These are phyloP conservation scores for Anguilla obscura DNA, from an alignment of 2,797 vertebrate species.

Conservation along the genomic window DNA sequence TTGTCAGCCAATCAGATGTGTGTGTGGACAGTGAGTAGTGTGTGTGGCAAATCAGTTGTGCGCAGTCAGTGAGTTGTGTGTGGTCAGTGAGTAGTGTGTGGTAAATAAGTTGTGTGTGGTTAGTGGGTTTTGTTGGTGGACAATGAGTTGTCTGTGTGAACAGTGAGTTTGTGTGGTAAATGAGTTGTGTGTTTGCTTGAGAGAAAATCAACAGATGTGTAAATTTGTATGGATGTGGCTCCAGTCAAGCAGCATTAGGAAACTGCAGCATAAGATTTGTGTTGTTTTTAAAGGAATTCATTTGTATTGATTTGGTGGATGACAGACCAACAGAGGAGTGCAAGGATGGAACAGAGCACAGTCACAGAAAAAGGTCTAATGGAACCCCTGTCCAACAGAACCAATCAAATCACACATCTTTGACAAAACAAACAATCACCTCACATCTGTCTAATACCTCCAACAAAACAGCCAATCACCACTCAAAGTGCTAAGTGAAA, in stretches of 20 bases:
- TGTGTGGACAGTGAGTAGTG: not conserved
- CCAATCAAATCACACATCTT: not conserved
- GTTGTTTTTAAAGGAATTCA: conserved; percentile 18
- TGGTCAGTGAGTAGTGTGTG: not conserved
- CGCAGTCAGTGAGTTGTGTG: not conserved
- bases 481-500: not conserved
- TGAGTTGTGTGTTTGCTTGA: not conserved
- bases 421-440: not conserved
- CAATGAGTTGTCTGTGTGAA: not conserved
- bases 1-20: not conserved
- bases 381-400: not conserved
- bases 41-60: not conserved
- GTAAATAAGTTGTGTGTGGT: not conserved
- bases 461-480: not conserved
- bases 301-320: conserved; percentile 5
- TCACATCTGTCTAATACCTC: not conserved
- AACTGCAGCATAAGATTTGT: not conserved
- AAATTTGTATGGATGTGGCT: not conserved
- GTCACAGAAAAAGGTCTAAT: conserved; percentile 19
- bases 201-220: not conserved
- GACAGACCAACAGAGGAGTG: not conserved
- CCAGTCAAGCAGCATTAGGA: not conserved
- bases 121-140: not conserved
- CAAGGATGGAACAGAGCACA: not conserved
- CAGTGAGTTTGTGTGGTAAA: not conserved